These are phyloP conservation scores for Conus ventricosus DNA, from an alignment of 1,140 invertebrate genomes.

Conservation along the genomic window DNA sequence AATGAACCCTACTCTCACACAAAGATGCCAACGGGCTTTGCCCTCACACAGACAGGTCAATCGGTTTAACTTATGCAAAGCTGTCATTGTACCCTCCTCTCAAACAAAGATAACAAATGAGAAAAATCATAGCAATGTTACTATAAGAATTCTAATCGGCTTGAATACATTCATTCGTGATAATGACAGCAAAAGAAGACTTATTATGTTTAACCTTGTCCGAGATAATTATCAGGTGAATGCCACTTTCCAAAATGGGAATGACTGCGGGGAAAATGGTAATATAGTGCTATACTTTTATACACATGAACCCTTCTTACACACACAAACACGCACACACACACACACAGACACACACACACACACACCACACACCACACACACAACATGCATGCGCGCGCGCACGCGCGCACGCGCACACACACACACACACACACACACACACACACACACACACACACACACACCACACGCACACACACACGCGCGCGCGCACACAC, in stretches of 20 bases:
- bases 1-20: too few relatives aligned
- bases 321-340: too few relatives aligned
- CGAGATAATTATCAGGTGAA: background rate
- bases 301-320: background rate
- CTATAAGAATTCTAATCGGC: background rate
- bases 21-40: too few relatives aligned
- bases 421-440: too few relatives aligned
- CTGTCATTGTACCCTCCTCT: background rate
- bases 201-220: background rate
- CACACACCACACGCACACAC: too few relatives aligned
- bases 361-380: background rate
- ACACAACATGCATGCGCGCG: too few relatives aligned
- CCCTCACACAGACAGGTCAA: too few relatives aligned
- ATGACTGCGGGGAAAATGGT: background rate
- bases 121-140: background rate
- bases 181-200: background rate
- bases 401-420: too few relatives aligned
- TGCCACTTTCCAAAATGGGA: background rate
- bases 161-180: background rate
- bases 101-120: background rate
- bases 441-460: background rate
- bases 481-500: too few relatives aligned
- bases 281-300: background rate
- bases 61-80: too few relatives aligned
- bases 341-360: too few relatives aligned